Evolutionary conservation across 2,888 invertebrate species (phyloP).

Genomic region (Pristionchus japonicus): DNA sequence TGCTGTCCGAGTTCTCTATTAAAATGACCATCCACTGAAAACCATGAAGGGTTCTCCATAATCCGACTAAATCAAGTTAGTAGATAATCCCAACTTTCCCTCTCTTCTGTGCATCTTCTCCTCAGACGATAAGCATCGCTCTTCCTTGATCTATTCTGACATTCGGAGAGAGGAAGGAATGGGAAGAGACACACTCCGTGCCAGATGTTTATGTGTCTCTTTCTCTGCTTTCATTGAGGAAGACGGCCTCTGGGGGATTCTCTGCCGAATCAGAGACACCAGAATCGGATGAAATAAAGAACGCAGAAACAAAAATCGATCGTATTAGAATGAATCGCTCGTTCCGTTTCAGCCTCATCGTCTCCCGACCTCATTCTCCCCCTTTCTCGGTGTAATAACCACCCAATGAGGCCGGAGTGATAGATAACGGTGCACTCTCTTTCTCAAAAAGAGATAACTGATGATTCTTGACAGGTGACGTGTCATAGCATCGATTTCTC

Average conservation of each 20-base stretch:
- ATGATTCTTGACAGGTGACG: background rate
- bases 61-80: background rate
- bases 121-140: conserved; percentile 27
- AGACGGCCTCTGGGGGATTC: background rate
- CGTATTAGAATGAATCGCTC: background rate
- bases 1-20: too few relatives aligned
- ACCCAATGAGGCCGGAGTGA: conserved; percentile 14
- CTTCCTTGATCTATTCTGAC: conserved; percentile 22
- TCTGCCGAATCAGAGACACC: background rate
- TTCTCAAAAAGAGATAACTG: background rate
- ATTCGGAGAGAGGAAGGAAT: conserved; percentile 34
- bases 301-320: background rate
- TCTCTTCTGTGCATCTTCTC: background rate
- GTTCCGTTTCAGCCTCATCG: background rate
- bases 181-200: background rate
- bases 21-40: too few relatives aligned
- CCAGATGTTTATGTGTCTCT: conserved; percentile 29
- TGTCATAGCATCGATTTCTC: background rate
- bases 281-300: background rate
- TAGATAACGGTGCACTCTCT: background rate
- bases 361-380: background rate
- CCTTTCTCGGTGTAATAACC: conserved; percentile 2
- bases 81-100: background rate
- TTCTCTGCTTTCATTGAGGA: background rate
- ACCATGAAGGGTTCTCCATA: too few relatives aligned